Conservation (phyloP, 2,888 invertebrate genomes). For the Seladonia tumulorum region DNA sequence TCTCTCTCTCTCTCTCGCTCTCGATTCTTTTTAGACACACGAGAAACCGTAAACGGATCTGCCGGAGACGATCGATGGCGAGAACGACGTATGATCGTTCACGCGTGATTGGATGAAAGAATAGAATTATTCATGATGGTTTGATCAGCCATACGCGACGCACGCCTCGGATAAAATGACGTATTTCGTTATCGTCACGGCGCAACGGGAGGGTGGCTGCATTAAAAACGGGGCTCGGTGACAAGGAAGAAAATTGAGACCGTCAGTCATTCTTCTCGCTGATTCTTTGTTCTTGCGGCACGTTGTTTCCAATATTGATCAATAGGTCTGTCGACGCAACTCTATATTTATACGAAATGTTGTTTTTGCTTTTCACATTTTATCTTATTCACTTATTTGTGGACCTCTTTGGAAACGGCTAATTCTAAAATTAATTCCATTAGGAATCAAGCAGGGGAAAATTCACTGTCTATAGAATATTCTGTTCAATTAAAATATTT, state of each 20-base stretch:
- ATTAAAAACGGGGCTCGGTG: neutral
- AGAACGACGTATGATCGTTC: slow-evolving; percentile 25
- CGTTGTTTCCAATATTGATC: neutral
- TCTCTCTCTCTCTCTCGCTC: neutral
- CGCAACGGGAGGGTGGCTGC: slow-evolving; percentile 22
- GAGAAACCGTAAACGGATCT: slow-evolving; percentile 17
- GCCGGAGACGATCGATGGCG: neutral
- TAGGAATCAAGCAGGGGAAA: no score
- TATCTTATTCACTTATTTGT: neutral
- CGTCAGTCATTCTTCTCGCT: neutral
- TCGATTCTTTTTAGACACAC: neutral
- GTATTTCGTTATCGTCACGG: slow-evolving; percentile 60
- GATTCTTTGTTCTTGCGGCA: neutral
- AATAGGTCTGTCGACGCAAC: neutral
- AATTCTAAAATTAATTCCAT: no score
- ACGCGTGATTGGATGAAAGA: slow-evolving; percentile 45
- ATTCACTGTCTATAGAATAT: no score
- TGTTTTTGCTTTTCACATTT: neutral
- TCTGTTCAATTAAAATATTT: no score
- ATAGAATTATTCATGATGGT: slow-evolving; percentile 64
- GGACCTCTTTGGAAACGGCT: no score
- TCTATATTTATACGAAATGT: neutral
- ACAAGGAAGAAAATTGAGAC: neutral
- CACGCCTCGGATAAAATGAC: slow-evolving; percentile 57
- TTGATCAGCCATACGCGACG: slow-evolving; percentile 54